phyloP scores from a whole-genome alignment of 2,113 vertebrate species.

The Thymallus thymallus region DNA sequence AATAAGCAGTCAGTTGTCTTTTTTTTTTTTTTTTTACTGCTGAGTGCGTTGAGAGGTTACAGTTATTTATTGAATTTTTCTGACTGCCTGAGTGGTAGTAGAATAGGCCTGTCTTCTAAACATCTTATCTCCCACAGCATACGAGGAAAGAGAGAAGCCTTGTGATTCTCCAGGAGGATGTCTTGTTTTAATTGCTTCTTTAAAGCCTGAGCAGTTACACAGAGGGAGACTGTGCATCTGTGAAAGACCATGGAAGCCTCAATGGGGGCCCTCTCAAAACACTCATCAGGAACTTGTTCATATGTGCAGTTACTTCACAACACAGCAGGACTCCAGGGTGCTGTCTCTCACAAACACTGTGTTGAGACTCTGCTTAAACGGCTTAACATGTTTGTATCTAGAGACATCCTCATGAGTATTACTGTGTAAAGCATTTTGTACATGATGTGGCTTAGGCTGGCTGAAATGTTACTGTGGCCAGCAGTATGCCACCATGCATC shows the following conservation, averaged over 20 bases:
- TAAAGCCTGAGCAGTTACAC: constrained; percentile 52
- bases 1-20: constrained; percentile 10
- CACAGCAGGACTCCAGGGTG: constrained; percentile 8
- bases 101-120: constrained; percentile 51
- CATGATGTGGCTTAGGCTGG: too few species aligned
- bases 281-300: constrained; percentile 45
- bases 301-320: constrained; percentile 29
- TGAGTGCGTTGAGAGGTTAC: constrained; percentile 8
- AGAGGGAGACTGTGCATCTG: constrained; percentile 30
- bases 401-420: neutral
- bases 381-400: neutral
- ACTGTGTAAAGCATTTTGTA: too few species aligned
- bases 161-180: constrained; percentile 54
- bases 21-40: constrained; percentile 19
- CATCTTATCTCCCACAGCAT: constrained; percentile 59
- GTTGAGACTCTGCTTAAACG: neutral
- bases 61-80: too few species aligned
- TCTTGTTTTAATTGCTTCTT: constrained; percentile 69
- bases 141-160: constrained; percentile 37
- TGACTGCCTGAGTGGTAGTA: constrained; percentile 23
- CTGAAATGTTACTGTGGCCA: too few species aligned
- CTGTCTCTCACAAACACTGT: neutral
- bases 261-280: constrained; percentile 26
- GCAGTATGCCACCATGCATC: too few species aligned
- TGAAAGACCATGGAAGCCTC: constrained; percentile 43